Conservation (phyloP, 2,797 vertebrate genomes). For the Pseudochaenichthys georgianus region DNA sequence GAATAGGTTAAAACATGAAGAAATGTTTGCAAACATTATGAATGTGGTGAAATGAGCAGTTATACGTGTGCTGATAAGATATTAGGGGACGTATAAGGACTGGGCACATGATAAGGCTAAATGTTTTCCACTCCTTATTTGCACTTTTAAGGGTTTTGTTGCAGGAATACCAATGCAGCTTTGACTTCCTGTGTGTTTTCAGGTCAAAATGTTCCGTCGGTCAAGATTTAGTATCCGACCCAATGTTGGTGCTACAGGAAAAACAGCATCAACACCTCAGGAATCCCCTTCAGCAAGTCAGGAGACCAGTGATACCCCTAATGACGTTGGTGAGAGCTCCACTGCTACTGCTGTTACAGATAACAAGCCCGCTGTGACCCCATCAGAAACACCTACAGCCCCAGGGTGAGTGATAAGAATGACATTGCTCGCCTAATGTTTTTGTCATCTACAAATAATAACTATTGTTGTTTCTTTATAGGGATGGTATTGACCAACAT, state of each 20-base stretch:
- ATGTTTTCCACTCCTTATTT: too few relatives aligned
- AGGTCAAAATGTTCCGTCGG: slow-evolving; percentile 89
- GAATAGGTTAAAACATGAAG: neutral
- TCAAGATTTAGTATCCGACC: slow-evolving; percentile 91
- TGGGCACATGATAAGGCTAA: neutral
- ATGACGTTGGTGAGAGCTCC: slow-evolving; percentile 23
- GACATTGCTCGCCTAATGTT: fast-evolving
- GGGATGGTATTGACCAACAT: slow-evolving; percentile 74
- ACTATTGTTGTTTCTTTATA: slow-evolving; percentile 51
- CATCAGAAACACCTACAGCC: slow-evolving; percentile 37
- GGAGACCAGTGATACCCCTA: slow-evolving; percentile 45
- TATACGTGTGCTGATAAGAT: neutral
- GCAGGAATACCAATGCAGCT: neutral
- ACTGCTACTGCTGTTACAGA: slow-evolving; percentile 29
- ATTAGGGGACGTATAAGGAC: neutral
- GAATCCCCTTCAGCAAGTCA: slow-evolving; percentile 56
- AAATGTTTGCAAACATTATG: neutral
- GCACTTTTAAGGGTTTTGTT: neutral
- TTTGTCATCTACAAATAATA: neutral
- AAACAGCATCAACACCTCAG: slow-evolving; percentile 62
- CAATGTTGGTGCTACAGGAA: slow-evolving; percentile 82
- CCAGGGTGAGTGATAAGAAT: slow-evolving; percentile 58
- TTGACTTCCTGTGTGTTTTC: slow-evolving; percentile 15
- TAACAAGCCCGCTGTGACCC: slow-evolving; percentile 25
- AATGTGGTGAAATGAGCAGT: neutral